These are phyloP conservation scores for Blennius ocellaris DNA, from an alignment of 2,113 vertebrate genomes.

Conservation along the genomic window DNA sequence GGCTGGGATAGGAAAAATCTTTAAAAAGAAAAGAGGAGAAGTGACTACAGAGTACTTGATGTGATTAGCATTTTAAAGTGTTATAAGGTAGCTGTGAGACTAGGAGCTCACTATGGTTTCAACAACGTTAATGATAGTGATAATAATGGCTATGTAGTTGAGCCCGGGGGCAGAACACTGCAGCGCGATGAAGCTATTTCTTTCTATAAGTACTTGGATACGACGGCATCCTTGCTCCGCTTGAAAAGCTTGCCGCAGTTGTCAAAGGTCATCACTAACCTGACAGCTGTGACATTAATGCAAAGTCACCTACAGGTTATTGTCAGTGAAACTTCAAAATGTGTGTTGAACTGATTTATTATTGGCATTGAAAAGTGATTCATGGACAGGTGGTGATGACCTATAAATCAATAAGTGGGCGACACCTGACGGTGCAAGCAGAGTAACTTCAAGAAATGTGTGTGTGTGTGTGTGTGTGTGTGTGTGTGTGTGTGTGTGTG, in stretches of 20 bases:
- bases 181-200: slow-evolving; percentile 30
- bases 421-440: slow-evolving; percentile 38
- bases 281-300: not conserved
- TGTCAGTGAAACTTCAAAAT: not conserved
- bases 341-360: not conserved
- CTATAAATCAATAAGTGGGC: slow-evolving; percentile 52
- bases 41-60: slow-evolving; percentile 40
- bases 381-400: slow-evolving; percentile 14
- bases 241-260: slow-evolving; percentile 9
- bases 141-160: slow-evolving; percentile 51
- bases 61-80: slow-evolving; percentile 61
- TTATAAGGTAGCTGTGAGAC: slow-evolving; percentile 48
- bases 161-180: slow-evolving; percentile 15
- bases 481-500: not conserved
- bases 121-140: slow-evolving; percentile 49
- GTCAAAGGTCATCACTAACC: not conserved
- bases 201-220: slow-evolving; percentile 21
- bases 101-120: slow-evolving; percentile 44
- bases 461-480: not conserved
- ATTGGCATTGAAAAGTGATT: slow-evolving; percentile 10
- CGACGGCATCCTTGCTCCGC: slow-evolving; percentile 3
- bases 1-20: slow-evolving; percentile 29
- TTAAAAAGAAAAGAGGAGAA: slow-evolving; percentile 28
- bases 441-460: slow-evolving; percentile 42
- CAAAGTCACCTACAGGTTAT: not conserved